Evolutionary conservation across 2,797 vertebrate genomes (phyloP).

Genomic region (Cryptoblepharus egeriae): DNA sequence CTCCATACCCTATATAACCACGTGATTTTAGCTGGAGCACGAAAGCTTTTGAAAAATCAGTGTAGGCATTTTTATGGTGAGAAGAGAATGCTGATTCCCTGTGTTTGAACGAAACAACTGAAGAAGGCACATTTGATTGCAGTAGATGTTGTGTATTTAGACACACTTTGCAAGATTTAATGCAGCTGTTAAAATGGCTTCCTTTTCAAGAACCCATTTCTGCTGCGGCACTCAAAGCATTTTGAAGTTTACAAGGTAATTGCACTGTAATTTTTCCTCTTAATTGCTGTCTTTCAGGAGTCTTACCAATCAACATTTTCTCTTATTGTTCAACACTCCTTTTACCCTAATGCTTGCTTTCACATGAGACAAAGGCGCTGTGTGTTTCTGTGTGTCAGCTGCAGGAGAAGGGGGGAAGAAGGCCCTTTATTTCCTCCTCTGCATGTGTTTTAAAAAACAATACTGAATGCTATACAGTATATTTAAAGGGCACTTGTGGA

Average conservation of each 20-base stretch:
- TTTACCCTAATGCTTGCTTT: neutral
- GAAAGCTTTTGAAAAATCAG: neutral
- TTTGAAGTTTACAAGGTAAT: slow-evolving; percentile 33
- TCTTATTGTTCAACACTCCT: neutral
- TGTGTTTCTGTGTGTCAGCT: neutral
- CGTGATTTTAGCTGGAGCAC: neutral
- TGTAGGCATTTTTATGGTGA: too few species aligned
- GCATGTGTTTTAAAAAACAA: neutral
- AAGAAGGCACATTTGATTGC: neutral
- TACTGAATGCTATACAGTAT: neutral
- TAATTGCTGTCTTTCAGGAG: neutral
- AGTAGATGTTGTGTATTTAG: neutral
- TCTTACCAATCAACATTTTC: neutral
- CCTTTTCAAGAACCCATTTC: neutral
- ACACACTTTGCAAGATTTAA: neutral
- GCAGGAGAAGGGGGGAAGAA: neutral
- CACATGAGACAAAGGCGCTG: neutral
- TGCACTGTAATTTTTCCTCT: slow-evolving; percentile 6
- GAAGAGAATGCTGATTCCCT: neutral
- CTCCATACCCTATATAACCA: neutral
- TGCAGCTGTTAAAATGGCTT: slow-evolving; percentile 16
- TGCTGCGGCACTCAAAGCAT: neutral
- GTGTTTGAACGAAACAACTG: neutral
- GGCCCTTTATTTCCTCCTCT: neutral
- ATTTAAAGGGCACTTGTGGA: neutral